Conservation (phyloP, 2,113 vertebrate species). For the Grallaria varia region DNA sequence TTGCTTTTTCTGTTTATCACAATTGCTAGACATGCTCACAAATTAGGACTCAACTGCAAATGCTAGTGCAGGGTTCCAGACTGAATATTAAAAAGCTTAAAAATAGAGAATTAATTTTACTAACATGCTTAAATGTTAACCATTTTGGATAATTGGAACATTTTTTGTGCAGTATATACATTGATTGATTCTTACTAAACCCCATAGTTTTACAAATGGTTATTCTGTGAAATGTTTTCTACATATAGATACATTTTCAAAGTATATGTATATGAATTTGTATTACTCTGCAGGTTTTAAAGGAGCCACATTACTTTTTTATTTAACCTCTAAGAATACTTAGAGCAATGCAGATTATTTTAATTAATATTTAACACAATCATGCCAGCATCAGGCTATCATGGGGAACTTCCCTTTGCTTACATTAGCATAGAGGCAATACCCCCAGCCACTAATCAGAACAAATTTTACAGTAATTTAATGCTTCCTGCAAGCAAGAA, state of each 20-base stretch:
- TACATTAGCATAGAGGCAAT: neutral
- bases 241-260: neutral
- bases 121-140: neutral
- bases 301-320: neutral
- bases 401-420: neutral
- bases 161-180: neutral
- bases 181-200: neutral
- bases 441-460: neutral
- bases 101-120: neutral
- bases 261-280: neutral
- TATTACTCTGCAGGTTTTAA: neutral
- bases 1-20: neutral
- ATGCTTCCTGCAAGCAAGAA: neutral
- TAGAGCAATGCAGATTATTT: neutral
- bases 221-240: neutral
- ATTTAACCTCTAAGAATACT: neutral
- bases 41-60: neutral
- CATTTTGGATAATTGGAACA: neutral
- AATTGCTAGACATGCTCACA: neutral
- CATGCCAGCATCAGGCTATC: neutral
- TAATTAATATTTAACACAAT: neutral
- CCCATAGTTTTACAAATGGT: neutral
- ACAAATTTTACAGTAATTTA: neutral
- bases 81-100: neutral
- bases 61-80: neutral